Base-by-base conservation (phyloP, 1,140 invertebrate genomes). In the Dendrolimus kikuchii region DNA sequence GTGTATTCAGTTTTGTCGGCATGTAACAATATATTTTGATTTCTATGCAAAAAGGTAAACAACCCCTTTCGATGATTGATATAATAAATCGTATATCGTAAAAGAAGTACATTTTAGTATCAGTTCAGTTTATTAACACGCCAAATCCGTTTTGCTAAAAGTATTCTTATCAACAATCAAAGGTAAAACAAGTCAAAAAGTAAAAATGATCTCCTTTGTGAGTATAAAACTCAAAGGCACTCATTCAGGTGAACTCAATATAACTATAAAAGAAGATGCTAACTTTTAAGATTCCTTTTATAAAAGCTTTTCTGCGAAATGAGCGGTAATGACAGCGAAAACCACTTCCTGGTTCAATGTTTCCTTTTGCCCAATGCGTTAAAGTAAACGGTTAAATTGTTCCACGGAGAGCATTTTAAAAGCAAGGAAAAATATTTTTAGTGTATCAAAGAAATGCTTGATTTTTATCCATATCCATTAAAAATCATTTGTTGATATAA, bases 311-410 rank as follows among this genome's bases (percentile, higher is more conserved):
- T 57, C 60, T 57, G 62, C 56, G 64, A 74, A 77, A 74, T 71
- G 74, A 74, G 62, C 60, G 68, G 64, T 79, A 79, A 79, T 71
- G 70, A 74, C 71, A 77, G 64, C 61, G 68, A 62, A 77, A 69
- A 77, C 66, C 68, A 68, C 67, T 73, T 64, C 59, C 50, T 51
- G 53, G 58, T 61, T 55, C 50, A 42, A 68, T 65, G 64, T 74
- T 76, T 74, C 61, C 63, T 75, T 74, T 74, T 70, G 59, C 60
- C 59, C 48, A 50, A 59, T 62, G 56, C 60, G 43, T 59, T 56
- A 54, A 53, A 59, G 44, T 55, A 55, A 53, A 50, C 57, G 59
- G 60, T 68, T 46, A 44, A 61, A 42, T 64, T 53, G 69, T 67
- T 64, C 51, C 58, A 62, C 68, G 66, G 61, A 44, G 54, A 51